Evolutionary conservation across 2,113 vertebrate genomes (phyloP), one percentile per base, ranked within the genome.

Genomic region (Lepisosteus osseus): DNA sequence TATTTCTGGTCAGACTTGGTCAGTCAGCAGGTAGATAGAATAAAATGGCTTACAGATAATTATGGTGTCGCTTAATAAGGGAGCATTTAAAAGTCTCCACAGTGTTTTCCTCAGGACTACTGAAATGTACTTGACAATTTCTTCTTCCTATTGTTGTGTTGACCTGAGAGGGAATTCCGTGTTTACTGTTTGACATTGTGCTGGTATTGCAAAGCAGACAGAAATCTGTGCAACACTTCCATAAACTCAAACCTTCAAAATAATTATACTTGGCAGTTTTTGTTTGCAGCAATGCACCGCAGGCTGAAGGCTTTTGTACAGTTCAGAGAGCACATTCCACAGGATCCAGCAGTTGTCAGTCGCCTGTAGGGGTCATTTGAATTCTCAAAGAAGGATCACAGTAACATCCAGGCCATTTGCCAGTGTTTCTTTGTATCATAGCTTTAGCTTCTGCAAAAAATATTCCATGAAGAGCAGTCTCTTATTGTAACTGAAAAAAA

Each of bases 241-340:
- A 76, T 92, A 90, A 92, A 90, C 78, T 91, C 93, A 92, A 85
- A 90, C 92, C 79, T 87, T 85, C 92, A 89, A 92, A 93, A 94
- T 94, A 92, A 95, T 94, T 92, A 84, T 87, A 95, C 75, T 95
- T 94, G 94, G 92, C 94, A 94, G 93, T 91, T 97, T 95, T 95
- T 95, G 89, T 96, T 97, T 97, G 95, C 91, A 93, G 93, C 90
- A 91, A 86, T 87, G 87, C 90, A 88, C 84, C 80, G 84, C 91
- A 89, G 88, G 89, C 92, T 92, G 88, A 90, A 86, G 91, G 91
- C 92, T 92, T 95, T 93, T 92, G 90, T 94, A 94, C 92, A 97
- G 94, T 98, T 95, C 95, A 95, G 91, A 94, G 93, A 95, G 94
- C 94, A 95, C 94, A 95, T 97, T 97, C 94, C 92, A 92, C 77